These are phyloP conservation scores for Automeris io DNA, from an alignment of 2,888 invertebrate species.

Conservation along the genomic window DNA sequence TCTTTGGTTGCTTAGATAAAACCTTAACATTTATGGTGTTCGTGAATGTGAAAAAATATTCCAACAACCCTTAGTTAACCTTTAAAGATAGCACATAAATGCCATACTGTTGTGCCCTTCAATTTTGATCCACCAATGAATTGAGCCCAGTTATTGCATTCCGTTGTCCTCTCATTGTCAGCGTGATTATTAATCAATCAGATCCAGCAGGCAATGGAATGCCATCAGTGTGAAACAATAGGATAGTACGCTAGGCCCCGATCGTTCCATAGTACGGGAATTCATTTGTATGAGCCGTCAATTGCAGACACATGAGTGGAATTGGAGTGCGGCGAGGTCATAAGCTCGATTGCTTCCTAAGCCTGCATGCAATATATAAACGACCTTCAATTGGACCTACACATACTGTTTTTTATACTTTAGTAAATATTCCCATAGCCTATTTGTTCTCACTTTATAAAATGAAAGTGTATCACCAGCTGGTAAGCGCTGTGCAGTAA, in stretches of 20 bases:
- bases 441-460: too few relatives aligned
- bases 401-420: too few relatives aligned
- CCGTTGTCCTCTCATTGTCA: background rate
- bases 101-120: too few relatives aligned
- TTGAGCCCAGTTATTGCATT: background rate
- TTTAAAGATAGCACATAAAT: too few relatives aligned
- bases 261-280: background rate
- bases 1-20: too few relatives aligned
- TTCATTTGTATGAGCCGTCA: constrained; percentile 6
- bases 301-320: background rate
- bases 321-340: constrained; percentile 12
- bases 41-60: too few relatives aligned
- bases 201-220: constrained; percentile 12
- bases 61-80: too few relatives aligned
- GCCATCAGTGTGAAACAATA: constrained; percentile 17
- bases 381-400: constrained; percentile 6
- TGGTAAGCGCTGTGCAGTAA: too few relatives aligned
- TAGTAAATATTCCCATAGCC: too few relatives aligned
- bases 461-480: too few relatives aligned
- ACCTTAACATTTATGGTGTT: too few relatives aligned
- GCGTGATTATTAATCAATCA: constrained; percentile 10
- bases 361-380: constrained; percentile 11
- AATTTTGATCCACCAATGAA: background rate
- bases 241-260: constrained; percentile 1
- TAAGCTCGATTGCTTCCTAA: background rate